Base-by-base conservation (phyloP, 2,888 invertebrate species). In the Leptinotarsa peninsularis region DNA sequence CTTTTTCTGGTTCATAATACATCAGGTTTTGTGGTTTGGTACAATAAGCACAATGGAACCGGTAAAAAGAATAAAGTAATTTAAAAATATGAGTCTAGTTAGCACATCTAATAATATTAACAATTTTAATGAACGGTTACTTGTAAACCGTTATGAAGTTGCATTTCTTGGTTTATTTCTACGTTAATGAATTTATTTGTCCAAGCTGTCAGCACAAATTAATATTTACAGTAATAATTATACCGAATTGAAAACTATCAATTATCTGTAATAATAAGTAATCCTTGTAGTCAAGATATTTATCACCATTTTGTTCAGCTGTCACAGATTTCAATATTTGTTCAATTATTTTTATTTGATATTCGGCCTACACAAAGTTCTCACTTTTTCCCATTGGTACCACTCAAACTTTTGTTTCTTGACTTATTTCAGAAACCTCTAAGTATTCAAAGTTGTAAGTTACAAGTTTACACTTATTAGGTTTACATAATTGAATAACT, bases 191-290 rank as follows among this genome's bases (percentile, higher is more conserved):
- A 50, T 68, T 27, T 68, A 68, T 58, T 68, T 68, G 23, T 14
- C 50, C 5, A 21, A 68, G 67, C 67, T 68, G 52, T 68, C 67
- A 50, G 50, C 67, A 52, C 23, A 67, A 43, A 50, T 49, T 33
- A 23, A 18, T 50, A 14, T 49, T 49, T 15, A 23, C 50, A 23
- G 14, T 67, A 27, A 43, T 49, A 49, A 66, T 43, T 66, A 66
- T 43, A n/a, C 43, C n/a, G 1, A 49, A 67, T 23, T 49, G 67
- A 49, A 43, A 50, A 67, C 50, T 58, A 58, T 23, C 15, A 58
- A 58, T 58, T 58, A 58, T 23, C 23, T 15, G 14, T 58, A 23
- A 14, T 58, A 23, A 58, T 23, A 58, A 23, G 23, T 58, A 58
- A 58, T 23, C 4, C 15, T 27, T 58, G 4, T 23, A 23, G 14